Evolutionary conservation across 2,797 vertebrate genomes (phyloP).

Genomic region (Pseudochaenichthys georgianus): DNA sequence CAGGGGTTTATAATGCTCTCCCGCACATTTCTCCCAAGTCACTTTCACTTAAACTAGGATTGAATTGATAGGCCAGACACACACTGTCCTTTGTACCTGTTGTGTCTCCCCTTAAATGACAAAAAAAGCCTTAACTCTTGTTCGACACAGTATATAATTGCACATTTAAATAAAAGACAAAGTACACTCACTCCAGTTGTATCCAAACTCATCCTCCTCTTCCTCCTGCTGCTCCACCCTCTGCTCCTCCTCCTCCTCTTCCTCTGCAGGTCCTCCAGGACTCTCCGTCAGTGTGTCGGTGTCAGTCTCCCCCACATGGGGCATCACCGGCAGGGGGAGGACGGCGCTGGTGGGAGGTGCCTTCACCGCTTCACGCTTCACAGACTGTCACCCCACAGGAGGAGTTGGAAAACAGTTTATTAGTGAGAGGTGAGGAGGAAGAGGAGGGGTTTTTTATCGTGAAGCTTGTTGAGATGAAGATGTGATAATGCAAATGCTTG

Average conservation of each 20-base stretch:
- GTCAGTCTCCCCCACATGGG: constrained; percentile 86
- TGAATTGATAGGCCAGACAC: neutral
- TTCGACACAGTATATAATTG: neutral
- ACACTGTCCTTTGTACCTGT: too few species aligned
- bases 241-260: constrained; percentile 67
- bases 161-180: neutral
- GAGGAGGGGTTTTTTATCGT: constrained; percentile 8
- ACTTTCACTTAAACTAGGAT: neutral
- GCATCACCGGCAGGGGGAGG: constrained; percentile 83
- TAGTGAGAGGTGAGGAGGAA: constrained; percentile 46
- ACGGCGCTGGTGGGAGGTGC: constrained; percentile 72
- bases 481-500: neutral
- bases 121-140: neutral
- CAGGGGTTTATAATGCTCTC: neutral
- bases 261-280: constrained; percentile 68
- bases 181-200: constrained; percentile 94
- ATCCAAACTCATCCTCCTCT: constrained; percentile 92
- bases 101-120: neutral
- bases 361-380: constrained; percentile 87
- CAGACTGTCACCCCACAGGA: constrained; percentile 78
- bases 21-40: neutral
- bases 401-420: constrained; percentile 48
- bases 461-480: constrained; percentile 10
- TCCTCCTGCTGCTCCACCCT: constrained; percentile 61
- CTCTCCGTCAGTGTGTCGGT: constrained; percentile 79